phyloP scores from a whole-genome alignment of 2,113 vertebrate genomes.

The Falcunculus frontatus region DNA sequence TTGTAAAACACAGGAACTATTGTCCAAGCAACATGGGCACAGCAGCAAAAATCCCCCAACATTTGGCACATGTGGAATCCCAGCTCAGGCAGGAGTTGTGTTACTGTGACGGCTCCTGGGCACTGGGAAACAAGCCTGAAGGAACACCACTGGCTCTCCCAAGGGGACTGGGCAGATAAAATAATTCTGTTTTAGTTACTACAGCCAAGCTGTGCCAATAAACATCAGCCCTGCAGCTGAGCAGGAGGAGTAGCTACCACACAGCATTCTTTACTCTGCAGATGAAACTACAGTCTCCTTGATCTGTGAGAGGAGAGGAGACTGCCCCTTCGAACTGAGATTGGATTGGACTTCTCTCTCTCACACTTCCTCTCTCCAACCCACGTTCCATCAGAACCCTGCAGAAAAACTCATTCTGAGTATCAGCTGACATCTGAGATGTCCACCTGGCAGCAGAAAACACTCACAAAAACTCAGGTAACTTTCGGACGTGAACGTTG shows the following conservation, averaged over 20 bases:
- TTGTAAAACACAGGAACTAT: not conserved
- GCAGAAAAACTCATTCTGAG: not conserved
- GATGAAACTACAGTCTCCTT: not conserved
- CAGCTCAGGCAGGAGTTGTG: not conserved
- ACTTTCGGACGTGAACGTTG: conserved; percentile 80
- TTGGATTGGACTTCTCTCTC: not conserved
- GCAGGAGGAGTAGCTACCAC: not conserved
- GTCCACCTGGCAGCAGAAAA: not conserved
- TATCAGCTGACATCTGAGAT: not conserved
- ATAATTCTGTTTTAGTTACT: not conserved
- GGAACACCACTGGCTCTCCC: not conserved
- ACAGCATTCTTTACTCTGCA: not conserved
- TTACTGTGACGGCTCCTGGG: not conserved
- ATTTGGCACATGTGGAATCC: not conserved
- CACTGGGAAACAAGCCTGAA: not conserved
- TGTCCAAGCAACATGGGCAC: not conserved
- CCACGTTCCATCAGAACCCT: not conserved
- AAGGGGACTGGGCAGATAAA: not conserved
- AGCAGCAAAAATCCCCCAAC: not conserved
- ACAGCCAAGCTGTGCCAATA: not conserved
- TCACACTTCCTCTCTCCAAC: not conserved
- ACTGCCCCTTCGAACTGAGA: not conserved
- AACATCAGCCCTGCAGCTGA: not conserved
- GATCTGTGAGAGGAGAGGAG: not conserved
- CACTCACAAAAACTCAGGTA: conserved; percentile 82